Evolutionary conservation across 2,113 vertebrate genomes (phyloP).

Genomic region (Protobothrops flavoviridis): DNA sequence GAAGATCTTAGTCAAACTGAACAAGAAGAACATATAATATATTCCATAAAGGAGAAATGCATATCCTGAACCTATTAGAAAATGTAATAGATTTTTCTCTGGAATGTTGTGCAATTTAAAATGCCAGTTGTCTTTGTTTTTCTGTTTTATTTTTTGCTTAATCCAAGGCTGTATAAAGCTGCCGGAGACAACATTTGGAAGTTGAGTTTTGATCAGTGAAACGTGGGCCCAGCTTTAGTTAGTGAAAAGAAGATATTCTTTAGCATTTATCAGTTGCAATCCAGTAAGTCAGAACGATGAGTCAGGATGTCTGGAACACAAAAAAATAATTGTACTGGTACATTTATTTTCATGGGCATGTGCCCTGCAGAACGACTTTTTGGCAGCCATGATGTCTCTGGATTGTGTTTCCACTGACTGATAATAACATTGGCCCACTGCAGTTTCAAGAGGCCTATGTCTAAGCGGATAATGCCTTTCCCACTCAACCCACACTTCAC

Average conservation of each 20-base stretch:
- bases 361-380: neutral
- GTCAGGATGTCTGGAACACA: neutral
- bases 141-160: neutral
- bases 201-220: neutral
- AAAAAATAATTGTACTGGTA: neutral
- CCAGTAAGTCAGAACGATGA: neutral
- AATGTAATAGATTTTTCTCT: neutral
- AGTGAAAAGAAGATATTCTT: neutral
- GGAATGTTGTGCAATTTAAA: neutral
- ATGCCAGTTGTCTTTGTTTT: neutral
- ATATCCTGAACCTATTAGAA: neutral
- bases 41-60: neutral
- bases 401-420: slow-evolving; percentile 5
- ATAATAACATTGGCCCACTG: slow-evolving; percentile 9
- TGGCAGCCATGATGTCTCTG: slow-evolving; percentile 10
- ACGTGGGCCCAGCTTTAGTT: neutral
- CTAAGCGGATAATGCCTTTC: slow-evolving; percentile 11
- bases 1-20: neutral
- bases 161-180: neutral
- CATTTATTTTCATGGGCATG: neutral
- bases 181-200: neutral
- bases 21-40: neutral
- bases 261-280: neutral
- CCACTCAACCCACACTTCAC: slow-evolving; percentile 11
- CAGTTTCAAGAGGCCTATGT: slow-evolving; percentile 6